Conservation (phyloP, 2,113 vertebrate genomes). For the Haliaeetus leucogaster region DNA sequence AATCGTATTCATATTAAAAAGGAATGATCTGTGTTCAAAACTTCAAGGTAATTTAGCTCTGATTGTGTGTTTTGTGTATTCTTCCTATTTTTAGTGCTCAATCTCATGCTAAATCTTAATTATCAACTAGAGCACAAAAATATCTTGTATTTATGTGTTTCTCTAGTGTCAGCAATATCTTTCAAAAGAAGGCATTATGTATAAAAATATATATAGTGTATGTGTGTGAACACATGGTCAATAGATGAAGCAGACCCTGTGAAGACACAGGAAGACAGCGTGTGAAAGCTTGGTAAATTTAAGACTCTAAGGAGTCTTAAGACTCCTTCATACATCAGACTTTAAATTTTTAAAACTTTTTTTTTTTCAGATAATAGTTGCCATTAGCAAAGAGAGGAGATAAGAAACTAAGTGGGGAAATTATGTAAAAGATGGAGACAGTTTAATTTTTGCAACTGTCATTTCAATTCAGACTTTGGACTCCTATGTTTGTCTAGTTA, state of each 20-base stretch:
- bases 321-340: neutral
- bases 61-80: neutral
- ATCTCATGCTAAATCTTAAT: neutral
- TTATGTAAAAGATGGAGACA: neutral
- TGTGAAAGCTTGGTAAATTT: neutral
- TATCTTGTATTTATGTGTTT: neutral
- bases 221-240: neutral
- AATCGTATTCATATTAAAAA: neutral
- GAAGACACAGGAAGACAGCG: neutral
- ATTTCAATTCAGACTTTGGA: neutral
- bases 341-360: neutral
- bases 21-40: neutral
- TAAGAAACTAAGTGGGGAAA: neutral
- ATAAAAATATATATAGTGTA: neutral
- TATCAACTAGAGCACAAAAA: neutral
- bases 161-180: neutral
- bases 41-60: neutral
- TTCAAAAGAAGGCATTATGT: neutral
- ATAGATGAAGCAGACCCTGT: neutral
- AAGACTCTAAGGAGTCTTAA: neutral
- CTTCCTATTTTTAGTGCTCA: neutral
- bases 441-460: neutral
- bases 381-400: neutral
- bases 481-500: neutral
- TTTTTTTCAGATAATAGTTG: neutral